Evolutionary conservation across 2,888 invertebrate genomes (phyloP).

Genomic region (Xestoiulus laeticollis): DNA sequence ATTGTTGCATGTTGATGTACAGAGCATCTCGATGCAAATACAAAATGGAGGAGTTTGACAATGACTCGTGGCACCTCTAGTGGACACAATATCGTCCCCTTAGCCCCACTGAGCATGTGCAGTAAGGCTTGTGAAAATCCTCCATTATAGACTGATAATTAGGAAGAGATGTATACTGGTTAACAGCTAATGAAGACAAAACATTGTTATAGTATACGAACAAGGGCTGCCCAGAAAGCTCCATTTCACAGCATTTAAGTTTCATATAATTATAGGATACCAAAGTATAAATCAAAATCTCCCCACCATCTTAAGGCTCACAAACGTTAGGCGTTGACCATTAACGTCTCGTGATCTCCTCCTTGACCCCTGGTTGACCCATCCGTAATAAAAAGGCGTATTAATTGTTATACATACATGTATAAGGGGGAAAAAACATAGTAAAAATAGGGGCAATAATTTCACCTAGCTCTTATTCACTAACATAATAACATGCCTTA

Average conservation of each 20-base stretch:
- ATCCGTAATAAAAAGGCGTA: background rate
- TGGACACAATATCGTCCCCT: too few species aligned
- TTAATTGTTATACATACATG: background rate
- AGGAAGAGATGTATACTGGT: background rate
- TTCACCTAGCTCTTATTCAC: background rate
- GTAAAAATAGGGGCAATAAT: conserved; percentile 22
- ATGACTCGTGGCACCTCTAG: too few species aligned
- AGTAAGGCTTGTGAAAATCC: too few species aligned
- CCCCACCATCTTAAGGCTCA: background rate
- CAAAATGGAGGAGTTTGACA: too few species aligned
- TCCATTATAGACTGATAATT: conserved; percentile 27
- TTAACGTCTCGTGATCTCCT: background rate
- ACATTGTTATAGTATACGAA: background rate
- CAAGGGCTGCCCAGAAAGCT: background rate
- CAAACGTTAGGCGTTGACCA: background rate
- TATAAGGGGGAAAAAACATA: background rate
- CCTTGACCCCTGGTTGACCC: background rate
- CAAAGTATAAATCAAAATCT: background rate
- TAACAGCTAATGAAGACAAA: background rate
- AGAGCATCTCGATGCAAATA: too few species aligned
- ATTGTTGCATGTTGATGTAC: too few species aligned
- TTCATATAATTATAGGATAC: background rate
- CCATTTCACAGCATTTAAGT: background rate
- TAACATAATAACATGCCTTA: background rate
- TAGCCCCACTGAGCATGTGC: too few species aligned